Base-by-base conservation (phyloP, 2,888 invertebrate species). In the Drosophila conformis region DNA sequence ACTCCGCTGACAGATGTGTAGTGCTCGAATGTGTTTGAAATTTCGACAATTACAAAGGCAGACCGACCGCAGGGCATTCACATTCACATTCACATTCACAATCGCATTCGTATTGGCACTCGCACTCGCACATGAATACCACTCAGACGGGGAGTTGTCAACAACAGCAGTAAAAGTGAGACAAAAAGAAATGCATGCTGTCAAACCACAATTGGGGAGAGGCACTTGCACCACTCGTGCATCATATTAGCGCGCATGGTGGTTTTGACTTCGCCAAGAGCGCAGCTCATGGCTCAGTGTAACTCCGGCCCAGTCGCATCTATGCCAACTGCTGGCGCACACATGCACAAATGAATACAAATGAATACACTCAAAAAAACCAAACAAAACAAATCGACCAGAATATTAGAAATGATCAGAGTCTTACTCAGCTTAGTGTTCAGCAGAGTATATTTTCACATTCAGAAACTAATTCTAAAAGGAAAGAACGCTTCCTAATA, bases 151-250 rank as follows among this genome's bases (percentile, higher is more conserved):
- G 57, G 73, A 78, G 53, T 77, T 81, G 65, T 77, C 78, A 78
- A 48, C 73, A 52, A 40, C 62, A 57, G 51, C 36, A 29, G 18
- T n/a, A 31, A 25, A 56, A 46, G 48, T 21, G 53, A 65, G 53
- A 2, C 27, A 53, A 29, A 77, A 49, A 69, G 69, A 67, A 67
- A 48, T 72, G 66, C 63, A 68, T 61, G 64, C 67, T 74, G 79
- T 78, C 72, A 82, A 76, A 65, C 84, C 84, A 70, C 89, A 86
- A 80, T 73, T 75, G 33, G 18, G 18, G n/a, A 56, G 69, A 77
- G 73, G 72, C 87, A 66, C 78, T 58, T 62, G 48, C 61, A 56
- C 80, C 21, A 57, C 60, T 64, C 76, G 68, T 78, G 59, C 69
- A 65, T 69, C 70, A 71, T 58, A 52, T 51, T 48, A 58, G 38